Percentiles rank a stretch among this genome's conserved stretches.
Evolutionary conservation across 2,888 invertebrate genomes (phyloP).

Genomic region (Erpobdella octoculata): DNA sequence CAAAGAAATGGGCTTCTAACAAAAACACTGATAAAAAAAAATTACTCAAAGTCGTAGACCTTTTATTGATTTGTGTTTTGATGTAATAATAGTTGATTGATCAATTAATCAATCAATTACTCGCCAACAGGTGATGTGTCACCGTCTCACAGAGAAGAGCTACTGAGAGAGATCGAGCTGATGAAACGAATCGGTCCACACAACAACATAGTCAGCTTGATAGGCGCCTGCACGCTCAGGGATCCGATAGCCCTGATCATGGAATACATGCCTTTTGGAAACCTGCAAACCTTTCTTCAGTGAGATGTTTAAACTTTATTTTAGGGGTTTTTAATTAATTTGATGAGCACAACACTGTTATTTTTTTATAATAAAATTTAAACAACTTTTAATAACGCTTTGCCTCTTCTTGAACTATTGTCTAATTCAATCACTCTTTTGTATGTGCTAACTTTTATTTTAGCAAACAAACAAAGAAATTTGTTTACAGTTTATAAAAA

Average conservation of each 20-base stretch:
- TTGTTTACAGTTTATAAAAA: too few species aligned
- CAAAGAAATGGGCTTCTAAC: too few species aligned
- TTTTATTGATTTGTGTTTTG: not conserved
- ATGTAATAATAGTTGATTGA: not conserved
- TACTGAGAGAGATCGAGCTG: constrained; percentile 69
- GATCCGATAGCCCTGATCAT: constrained; percentile 68
- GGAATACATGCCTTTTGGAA: constrained; percentile 72
- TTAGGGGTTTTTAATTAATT: too few species aligned
- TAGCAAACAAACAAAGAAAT: too few species aligned
- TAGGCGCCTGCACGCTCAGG: constrained; percentile 64
- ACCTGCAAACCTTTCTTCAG: constrained; percentile 56
- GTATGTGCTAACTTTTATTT: too few species aligned
- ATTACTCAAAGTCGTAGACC: not conserved
- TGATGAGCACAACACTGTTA: too few species aligned
- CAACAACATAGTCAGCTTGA: constrained; percentile 66
- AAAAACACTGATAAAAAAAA: too few species aligned
- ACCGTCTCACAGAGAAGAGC: constrained; percentile 58
- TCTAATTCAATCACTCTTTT: too few species aligned
- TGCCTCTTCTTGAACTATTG: too few species aligned
- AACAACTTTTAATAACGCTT: too few species aligned
- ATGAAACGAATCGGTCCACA: constrained; percentile 70
- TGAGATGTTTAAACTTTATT: constrained; percentile 29
- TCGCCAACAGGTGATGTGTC: constrained; percentile 48
- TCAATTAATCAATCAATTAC: not conserved
- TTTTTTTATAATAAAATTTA: too few species aligned